These are phyloP conservation scores for Temnothorax curvispinosus DNA, from an alignment of 1,140 invertebrate genomes.

Conservation along the genomic window DNA sequence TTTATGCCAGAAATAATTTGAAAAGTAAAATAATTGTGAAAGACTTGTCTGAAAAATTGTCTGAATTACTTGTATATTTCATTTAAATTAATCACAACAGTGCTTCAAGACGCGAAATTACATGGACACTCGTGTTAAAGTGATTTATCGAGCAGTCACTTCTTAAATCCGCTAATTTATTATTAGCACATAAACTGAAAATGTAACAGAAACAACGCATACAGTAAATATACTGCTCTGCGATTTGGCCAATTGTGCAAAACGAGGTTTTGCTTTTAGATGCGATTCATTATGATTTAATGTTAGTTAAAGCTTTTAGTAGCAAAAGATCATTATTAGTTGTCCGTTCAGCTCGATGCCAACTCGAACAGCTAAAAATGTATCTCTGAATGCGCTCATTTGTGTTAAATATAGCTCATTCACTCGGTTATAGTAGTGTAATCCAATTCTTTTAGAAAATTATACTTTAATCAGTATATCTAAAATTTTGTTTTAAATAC, in stretches of 20 bases:
- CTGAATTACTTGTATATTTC: background rate
- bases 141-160: constrained; percentile 22
- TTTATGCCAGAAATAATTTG: background rate
- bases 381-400: background rate
- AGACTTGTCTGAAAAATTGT: background rate
- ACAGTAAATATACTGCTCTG: background rate
- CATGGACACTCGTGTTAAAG: background rate
- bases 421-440: background rate
- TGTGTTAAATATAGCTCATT: constrained; percentile 19
- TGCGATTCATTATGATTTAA: constrained; percentile 20
- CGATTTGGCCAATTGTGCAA: background rate
- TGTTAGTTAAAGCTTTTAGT: constrained; percentile 15
- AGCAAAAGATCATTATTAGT: constrained; percentile 19
- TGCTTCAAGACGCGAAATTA: background rate
- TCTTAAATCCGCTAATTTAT: background rate
- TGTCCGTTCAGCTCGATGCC: constrained; percentile 4
- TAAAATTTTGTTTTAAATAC: background rate
- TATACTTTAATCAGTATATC: background rate
- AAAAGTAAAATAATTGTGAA: background rate
- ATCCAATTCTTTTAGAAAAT: background rate
- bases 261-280: constrained; percentile 9
- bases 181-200: constrained; percentile 1
- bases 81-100: background rate
- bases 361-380: constrained; percentile 17
- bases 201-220: constrained; percentile 22